phyloP scores from a whole-genome alignment of 2,888 invertebrate genomes.

The Laspeyria flexula region DNA sequence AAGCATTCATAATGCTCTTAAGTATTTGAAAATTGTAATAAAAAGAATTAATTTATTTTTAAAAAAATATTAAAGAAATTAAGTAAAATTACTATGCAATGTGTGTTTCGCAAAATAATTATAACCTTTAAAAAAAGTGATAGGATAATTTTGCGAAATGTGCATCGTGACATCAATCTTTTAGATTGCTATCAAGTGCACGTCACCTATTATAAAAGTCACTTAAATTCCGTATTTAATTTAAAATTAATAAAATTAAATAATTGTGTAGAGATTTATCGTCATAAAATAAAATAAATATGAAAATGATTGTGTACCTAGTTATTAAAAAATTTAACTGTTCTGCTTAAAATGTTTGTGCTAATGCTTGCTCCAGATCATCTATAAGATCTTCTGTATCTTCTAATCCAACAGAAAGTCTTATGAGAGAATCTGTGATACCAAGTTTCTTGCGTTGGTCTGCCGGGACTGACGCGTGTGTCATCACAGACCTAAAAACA shows the following conservation, averaged over 20 bases:
- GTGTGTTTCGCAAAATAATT: no score
- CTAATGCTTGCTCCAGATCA: conserved; percentile 94
- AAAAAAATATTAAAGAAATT: no score
- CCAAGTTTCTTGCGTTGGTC: conserved; percentile 90
- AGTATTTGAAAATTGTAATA: background rate
- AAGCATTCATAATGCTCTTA: background rate
- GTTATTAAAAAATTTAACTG: background rate
- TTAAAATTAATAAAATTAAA: background rate
- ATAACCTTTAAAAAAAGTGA: no score
- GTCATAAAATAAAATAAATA: background rate
- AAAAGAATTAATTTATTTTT: background rate
- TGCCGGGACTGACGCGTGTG: conserved; percentile 95
- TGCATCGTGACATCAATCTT: background rate
- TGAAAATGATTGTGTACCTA: background rate
- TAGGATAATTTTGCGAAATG: background rate
- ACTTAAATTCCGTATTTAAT: background rate
- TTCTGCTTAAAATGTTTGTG: conserved; percentile 63
- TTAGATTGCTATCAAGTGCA: no score
- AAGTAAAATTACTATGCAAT: no score
- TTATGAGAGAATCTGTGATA: conserved; percentile 93
- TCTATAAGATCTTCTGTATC: conserved; percentile 93
- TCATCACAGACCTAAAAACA: conserved; percentile 93
- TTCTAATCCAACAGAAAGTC: conserved; percentile 97
- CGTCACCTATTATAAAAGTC: background rate
- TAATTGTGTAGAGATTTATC: background rate